Evolutionary conservation across 2,888 invertebrate genomes (phyloP), one percentile per base, ranked within the genome.

Genomic region (Noctua janthe): DNA sequence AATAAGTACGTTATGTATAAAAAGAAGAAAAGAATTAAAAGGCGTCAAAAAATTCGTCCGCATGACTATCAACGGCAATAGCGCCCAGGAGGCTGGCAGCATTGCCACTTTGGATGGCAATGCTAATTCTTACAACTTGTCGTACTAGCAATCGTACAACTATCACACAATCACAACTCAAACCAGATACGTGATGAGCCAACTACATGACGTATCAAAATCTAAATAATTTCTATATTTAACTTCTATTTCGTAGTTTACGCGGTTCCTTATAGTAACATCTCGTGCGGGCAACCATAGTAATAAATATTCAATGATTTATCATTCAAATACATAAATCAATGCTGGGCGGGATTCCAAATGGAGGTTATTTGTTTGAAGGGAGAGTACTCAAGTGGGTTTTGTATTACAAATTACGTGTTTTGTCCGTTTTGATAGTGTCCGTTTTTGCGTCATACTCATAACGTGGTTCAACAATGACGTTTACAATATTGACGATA

Each of bases 271-370:
- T 76, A 59, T 82, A 76, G 82, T 75, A 35, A 70, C 79, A 81
- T 74, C 74, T 87, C 71, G 64, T 82, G 84, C 43, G 83, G 84
- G 81, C 66, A 80, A 80, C 70, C 74, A 59, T 54, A 71, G 78
- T 70, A 84, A 88, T 89, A 89, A 85, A 87, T 78, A 77, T 78
- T 64, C 59, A 62, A 82, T 84, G 89, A 89, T 88, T 88, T 88
- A 88, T 79, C 82, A 81, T 81, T 76, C 15, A 82, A 83, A 89
- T 82, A 80, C 64, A 82, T 82, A 83, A 81, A 87, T 83, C 77
- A 78, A 39, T 49, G 39, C 20, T 72, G 81, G 87, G 84, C 74
- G 59, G 5, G 71, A 39, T 56, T 84, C 84, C 76, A 87, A 87
- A 85, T 81, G 62, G 70, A 20, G 83, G 81, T 54, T 62, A 72